phyloP scores from a whole-genome alignment of 53 echinoderm and acorn worm genomes.

The Luidia sarsii region DNA sequence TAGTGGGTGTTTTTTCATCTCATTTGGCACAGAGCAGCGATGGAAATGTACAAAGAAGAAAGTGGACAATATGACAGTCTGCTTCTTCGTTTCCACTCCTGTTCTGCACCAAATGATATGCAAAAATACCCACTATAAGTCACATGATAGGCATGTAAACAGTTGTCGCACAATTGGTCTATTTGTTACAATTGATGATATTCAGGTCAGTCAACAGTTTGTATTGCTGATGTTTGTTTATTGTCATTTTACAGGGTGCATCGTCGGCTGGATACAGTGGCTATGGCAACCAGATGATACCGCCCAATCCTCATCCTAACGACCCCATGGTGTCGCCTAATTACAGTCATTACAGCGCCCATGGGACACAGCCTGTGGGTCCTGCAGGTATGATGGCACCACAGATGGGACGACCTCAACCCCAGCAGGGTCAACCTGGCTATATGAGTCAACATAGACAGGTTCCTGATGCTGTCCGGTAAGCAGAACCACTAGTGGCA shows the following conservation, averaged over 20 bases:
- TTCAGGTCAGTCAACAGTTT: background rate
- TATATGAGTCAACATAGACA: conserved; percentile 47
- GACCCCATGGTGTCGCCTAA: conserved; percentile 47
- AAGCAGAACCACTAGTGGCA: background rate
- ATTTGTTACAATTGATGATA: no score
- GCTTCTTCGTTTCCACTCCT: no score
- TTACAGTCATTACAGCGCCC: conserved; percentile 47
- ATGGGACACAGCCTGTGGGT: conserved; percentile 15
- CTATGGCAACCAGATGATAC: conserved; percentile 53
- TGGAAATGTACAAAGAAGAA: no score
- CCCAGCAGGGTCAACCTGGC: conserved; percentile 5
- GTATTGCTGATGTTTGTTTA: background rate
- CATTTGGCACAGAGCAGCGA: no score
- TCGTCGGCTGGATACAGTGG: conserved; percentile 6
- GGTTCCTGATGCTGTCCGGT: conserved; percentile 37
- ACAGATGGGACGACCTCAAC: conserved; percentile 44
- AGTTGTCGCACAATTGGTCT: no score
- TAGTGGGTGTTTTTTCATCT: no score
- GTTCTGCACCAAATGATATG: no score
- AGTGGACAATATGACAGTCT: no score
- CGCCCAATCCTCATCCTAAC: conserved; percentile 1
- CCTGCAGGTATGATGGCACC: conserved; percentile 42
- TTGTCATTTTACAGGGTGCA: background rate
- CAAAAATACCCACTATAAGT: no score
- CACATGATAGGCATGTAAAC: no score